Conservation (phyloP, 1,140 invertebrate species). For the Drosophila gunungcola region DNA sequence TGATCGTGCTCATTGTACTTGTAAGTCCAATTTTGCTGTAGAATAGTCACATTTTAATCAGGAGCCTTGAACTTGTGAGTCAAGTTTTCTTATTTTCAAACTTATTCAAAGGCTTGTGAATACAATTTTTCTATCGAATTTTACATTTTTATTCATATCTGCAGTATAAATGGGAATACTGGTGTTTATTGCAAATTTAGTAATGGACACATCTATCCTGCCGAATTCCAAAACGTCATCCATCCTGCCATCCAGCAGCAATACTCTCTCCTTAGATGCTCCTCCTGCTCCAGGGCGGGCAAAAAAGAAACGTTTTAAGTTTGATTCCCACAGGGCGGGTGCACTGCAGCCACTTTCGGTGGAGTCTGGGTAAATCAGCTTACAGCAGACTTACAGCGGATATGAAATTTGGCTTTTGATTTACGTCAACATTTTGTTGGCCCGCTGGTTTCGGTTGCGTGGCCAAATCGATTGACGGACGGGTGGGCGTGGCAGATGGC, state of each 20-base stretch:
- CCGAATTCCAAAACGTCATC: background rate
- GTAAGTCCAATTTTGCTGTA: too few relatives aligned
- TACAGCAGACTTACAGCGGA: slow-evolving; percentile 82
- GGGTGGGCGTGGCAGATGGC: slow-evolving; percentile 6
- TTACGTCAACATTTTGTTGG: slow-evolving; percentile 74
- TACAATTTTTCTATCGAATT: too few relatives aligned
- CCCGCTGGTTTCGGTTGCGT: slow-evolving; percentile 48
- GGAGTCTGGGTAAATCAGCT: slow-evolving; percentile 66
- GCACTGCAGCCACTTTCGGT: slow-evolving; percentile 10
- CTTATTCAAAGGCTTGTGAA: too few relatives aligned
- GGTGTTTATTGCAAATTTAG: too few relatives aligned
- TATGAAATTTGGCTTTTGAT: slow-evolving; percentile 84
- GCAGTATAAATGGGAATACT: background rate
- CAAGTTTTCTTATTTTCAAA: too few relatives aligned
- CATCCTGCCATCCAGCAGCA: background rate
- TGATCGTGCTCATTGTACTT: too few relatives aligned
- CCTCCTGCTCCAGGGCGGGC: background rate
- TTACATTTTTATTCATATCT: too few relatives aligned
- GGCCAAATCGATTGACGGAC: slow-evolving; percentile 76
- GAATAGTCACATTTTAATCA: too few relatives aligned
- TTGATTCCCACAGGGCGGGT: slow-evolving; percentile 20
- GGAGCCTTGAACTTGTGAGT: too few relatives aligned
- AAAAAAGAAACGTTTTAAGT: slow-evolving; percentile 42
- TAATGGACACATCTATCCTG: background rate
- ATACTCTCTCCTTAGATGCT: background rate